These are phyloP conservation scores for Megalonaias nervosa DNA, from an alignment of 1,140 invertebrate genomes.

Conservation along the genomic window DNA sequence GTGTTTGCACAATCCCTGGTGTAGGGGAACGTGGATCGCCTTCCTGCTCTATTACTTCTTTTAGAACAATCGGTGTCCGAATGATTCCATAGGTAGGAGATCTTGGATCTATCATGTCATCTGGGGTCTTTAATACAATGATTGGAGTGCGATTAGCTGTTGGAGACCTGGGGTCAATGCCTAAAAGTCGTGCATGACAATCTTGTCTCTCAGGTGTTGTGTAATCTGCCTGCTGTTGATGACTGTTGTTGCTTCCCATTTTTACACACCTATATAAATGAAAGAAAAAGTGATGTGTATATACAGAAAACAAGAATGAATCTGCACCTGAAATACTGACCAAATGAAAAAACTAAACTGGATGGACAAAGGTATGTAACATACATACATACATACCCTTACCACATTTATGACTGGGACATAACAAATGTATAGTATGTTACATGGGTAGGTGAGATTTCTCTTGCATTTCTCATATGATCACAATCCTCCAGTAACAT, in stretches of 20 bases:
- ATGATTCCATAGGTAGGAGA: constrained; percentile 17
- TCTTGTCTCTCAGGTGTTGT: constrained; percentile 1
- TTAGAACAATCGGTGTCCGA: constrained; percentile 21
- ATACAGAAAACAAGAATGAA: too few species aligned
- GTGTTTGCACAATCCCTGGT: constrained; percentile 38
- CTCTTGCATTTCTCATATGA: too few species aligned
- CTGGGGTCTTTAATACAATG: constrained; percentile 32
- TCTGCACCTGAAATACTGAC: too few species aligned
- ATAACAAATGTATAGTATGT: too few species aligned
- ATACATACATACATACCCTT: too few species aligned
- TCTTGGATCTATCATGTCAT: constrained; percentile 18
- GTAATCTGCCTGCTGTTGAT: background rate
- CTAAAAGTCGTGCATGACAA: constrained; percentile 4
- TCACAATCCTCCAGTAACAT: too few species aligned
- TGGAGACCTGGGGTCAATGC: constrained; percentile 38
- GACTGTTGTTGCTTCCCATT: constrained; percentile 20
- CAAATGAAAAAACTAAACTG: too few species aligned
- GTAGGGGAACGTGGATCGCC: constrained; percentile 42
- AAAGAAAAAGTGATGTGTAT: too few species aligned
- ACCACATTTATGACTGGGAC: too few species aligned
- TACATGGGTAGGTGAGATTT: too few species aligned
- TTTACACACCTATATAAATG: background rate
- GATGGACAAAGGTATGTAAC: too few species aligned
- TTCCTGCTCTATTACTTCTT: background rate
- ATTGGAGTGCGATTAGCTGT: constrained; percentile 36